Percentiles rank a stretch among this genome's conserved stretches.
phyloP scores from a whole-genome alignment of 2,888 invertebrate species.

The Seira musarum region DNA sequence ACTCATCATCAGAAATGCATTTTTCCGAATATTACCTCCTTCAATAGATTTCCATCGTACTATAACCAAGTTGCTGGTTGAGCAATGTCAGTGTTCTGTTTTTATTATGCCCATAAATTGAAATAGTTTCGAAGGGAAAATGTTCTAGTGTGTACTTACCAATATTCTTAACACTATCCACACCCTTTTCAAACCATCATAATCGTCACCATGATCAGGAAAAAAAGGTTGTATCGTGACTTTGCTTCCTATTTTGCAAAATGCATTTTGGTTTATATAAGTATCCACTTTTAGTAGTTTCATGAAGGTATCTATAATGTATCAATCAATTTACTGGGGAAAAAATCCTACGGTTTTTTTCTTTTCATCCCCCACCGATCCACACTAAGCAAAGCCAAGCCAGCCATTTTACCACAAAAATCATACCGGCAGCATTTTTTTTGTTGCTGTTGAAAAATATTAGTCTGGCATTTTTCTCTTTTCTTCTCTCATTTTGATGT shows the following conservation, averaged over 20 bases:
- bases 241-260: too few relatives aligned
- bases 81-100: constrained; percentile 2
- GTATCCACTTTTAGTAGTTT: background rate
- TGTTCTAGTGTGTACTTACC: background rate
- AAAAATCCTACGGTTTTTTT: constrained; percentile 18
- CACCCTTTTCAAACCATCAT: constrained; percentile 1
- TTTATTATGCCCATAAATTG: constrained; percentile 17
- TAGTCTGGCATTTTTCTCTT: constrained; percentile 38
- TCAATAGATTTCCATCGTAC: constrained; percentile 11
- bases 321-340: constrained; percentile 47
- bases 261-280: too few relatives aligned
- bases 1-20: constrained; percentile 52
- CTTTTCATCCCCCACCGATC: constrained; percentile 23
- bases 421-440: background rate
- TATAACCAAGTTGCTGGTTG: background rate
- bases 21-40: constrained; percentile 20
- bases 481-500: too few relatives aligned
- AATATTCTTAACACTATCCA: background rate
- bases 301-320: constrained; percentile 8
- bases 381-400: constrained; percentile 32
- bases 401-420: too few relatives aligned
- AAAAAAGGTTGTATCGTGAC: too few relatives aligned
- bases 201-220: constrained; percentile 4
- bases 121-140: constrained; percentile 39
- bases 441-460: background rate